Conservation (phyloP, 2,113 vertebrate genomes). For the Sclerurus mexicanus region DNA sequence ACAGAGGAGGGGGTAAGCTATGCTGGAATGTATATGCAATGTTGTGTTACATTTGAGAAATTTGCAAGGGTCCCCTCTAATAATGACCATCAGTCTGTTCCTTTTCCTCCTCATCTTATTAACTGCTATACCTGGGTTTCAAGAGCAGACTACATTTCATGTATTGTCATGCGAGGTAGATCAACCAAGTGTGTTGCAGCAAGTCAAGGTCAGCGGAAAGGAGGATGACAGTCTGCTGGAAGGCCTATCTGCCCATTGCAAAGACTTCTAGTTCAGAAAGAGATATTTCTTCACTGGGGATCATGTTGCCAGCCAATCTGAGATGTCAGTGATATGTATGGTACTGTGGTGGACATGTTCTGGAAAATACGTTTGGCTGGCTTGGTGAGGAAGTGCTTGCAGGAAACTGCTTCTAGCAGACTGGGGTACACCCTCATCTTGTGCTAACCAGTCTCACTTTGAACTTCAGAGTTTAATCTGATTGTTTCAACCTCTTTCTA, state of each 20-base stretch:
- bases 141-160: background rate
- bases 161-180: background rate
- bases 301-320: accelerated
- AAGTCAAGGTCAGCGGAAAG: background rate
- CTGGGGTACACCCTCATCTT: background rate
- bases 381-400: background rate
- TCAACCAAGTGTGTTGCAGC: background rate
- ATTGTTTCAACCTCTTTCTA: background rate
- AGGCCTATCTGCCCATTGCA: background rate
- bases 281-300: background rate
- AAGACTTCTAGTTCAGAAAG: background rate
- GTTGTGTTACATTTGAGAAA: background rate
- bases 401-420: background rate
- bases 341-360: background rate
- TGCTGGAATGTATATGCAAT: background rate
- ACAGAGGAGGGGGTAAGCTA: background rate
- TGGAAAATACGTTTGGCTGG: background rate
- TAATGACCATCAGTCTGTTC: background rate
- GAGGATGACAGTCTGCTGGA: accelerated
- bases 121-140: background rate
- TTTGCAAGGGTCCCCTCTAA: background rate
- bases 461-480: background rate
- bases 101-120: background rate
- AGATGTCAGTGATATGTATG: background rate
- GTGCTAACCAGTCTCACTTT: background rate